These are phyloP conservation scores for Tretioscincus oriximinensis DNA, from an alignment of 2,113 vertebrate genomes.

Conservation along the genomic window DNA sequence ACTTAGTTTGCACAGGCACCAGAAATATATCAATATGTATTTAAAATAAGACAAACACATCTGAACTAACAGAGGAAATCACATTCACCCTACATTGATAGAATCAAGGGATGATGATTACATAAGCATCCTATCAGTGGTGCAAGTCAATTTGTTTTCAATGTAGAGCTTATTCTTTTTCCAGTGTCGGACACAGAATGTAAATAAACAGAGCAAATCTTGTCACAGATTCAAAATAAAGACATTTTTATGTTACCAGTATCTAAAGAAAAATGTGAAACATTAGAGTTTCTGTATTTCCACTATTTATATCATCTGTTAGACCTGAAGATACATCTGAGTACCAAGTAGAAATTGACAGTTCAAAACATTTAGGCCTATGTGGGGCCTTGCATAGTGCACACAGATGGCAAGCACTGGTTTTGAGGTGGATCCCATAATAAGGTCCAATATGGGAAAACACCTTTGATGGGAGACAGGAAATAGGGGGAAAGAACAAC, in stretches of 20 bases:
- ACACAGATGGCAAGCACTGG: no score
- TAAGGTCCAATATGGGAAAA: no score
- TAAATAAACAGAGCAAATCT: slow-evolving; percentile 35
- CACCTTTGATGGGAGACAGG: neutral
- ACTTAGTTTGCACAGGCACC: neutral
- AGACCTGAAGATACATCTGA: neutral
- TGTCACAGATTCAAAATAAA: neutral
- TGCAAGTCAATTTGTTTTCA: slow-evolving; percentile 2
- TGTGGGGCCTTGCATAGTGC: no score
- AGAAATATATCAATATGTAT: neutral
- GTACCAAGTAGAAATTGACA: neutral
- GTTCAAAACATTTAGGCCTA: neutral
- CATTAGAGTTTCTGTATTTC: neutral
- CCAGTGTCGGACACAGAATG: slow-evolving; percentile 24
- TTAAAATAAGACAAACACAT: neutral
- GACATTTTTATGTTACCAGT: neutral
- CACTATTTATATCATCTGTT: neutral
- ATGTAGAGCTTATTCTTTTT: slow-evolving; percentile 38
- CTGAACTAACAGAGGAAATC: neutral
- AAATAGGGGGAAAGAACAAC: neutral
- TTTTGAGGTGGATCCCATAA: no score
- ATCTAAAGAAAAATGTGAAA: neutral
- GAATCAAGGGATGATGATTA: neutral
- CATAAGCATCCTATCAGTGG: neutral
- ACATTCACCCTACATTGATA: neutral